Evolutionary conservation across 1,140 invertebrate genomes (phyloP).

Genomic region (Drosophila fuyamai): DNA sequence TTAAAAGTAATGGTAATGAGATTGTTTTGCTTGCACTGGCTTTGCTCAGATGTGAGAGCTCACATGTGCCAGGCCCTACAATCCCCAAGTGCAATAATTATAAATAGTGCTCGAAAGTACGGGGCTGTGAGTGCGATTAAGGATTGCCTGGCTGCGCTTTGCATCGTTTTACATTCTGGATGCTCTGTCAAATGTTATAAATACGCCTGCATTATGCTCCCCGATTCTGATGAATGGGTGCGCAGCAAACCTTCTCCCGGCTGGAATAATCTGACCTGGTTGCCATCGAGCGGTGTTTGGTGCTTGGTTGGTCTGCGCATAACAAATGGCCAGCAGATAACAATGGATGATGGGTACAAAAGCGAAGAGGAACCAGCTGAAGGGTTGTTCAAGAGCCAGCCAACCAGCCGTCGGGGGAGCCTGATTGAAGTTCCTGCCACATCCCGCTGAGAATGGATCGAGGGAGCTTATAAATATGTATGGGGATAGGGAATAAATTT

Average conservation of each 20-base stretch:
- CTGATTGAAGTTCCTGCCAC: constrained; percentile 41
- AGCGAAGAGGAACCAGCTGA: constrained; percentile 19
- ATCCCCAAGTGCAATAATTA: constrained; percentile 49
- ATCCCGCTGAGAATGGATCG: constrained; percentile 34
- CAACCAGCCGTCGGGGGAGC: constrained; percentile 21
- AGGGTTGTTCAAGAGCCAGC: constrained; percentile 40
- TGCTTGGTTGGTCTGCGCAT: constrained; percentile 32
- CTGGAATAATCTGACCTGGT: constrained; percentile 38
- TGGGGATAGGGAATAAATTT: not conserved
- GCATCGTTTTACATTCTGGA: constrained; percentile 37
- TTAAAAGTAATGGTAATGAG: constrained; percentile 78
- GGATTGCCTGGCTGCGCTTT: constrained; percentile 28
- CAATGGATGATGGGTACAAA: constrained; percentile 52
- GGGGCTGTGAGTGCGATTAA: constrained; percentile 31
- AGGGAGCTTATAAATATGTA: constrained; percentile 29
- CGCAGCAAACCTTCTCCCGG: constrained; percentile 17
- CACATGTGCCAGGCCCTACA: constrained; percentile 15
- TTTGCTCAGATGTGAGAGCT: constrained; percentile 27
- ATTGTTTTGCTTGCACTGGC: constrained; percentile 55
- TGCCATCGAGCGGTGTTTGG: constrained; percentile 33
- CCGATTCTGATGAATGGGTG: constrained; percentile 56
- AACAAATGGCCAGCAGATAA: constrained; percentile 65
- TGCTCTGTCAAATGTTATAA: constrained; percentile 58
- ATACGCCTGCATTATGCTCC: constrained; percentile 58
- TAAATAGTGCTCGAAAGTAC: constrained; percentile 47